Evolutionary conservation across 2,888 invertebrate genomes (phyloP), one percentile per base, ranked within the genome.

Genomic region (Eumacrocentrus americanus): DNA sequence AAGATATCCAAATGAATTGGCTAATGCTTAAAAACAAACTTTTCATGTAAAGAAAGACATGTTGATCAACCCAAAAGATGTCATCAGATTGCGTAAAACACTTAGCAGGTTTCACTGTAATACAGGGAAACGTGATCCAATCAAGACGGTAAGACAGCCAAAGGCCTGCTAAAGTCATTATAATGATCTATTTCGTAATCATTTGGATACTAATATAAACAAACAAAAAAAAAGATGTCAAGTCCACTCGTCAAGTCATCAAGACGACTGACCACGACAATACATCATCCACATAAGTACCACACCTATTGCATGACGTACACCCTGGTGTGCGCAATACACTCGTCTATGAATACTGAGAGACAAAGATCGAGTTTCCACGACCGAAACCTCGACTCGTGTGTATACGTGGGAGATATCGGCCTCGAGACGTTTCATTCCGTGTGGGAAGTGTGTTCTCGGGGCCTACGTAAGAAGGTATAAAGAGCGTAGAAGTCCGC

Each of bases 361-460:
- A 56, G 47, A 56, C 47, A 56, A 56, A 56, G 56, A 56, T 56
- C 47, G 56, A 56, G 56, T 56, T 56, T 56, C 56, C 38, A 47
- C 56, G 47, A 56, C 42, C 47, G 25, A 56, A 56, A 56, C 56
- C 56, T 56, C 47, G 44, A 56, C 56, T 22, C 37, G 35, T 47
- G 37, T 25, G 22, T 48, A 47, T 35, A 37, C 22, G 38, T 22
- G 38, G 47, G 56, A 56, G 34, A 55, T 55, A 55, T 56, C 47
- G 55, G 55, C 55, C 55, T 55, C 55, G 55, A 55, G 55, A 47
- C 47, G 46, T 48, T 47, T 38, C 37, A 56, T 56, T 48, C 38
- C 16, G 38, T 57, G 57, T 57, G 57, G 57, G 57, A 57, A 57
- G 47, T 50, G 18, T 51, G 37, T 35, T 51, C 20, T 16, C n/a